A percentile compares a stretch with the other conserved stretches of the same genome.
Conservation (phyloP, 2,797 vertebrate species). For the Synanceia verrucosa region DNA sequence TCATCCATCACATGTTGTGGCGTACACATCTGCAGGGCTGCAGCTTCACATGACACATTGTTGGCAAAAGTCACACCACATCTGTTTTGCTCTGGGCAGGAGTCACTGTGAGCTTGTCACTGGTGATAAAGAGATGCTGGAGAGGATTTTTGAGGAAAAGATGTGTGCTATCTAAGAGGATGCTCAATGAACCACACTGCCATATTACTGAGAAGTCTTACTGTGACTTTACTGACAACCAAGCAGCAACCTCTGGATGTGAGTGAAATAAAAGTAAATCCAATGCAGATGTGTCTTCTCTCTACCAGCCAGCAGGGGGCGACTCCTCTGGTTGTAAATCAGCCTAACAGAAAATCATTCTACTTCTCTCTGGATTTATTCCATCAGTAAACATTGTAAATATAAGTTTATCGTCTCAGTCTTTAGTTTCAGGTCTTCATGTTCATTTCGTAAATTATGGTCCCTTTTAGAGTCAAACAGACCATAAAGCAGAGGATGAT, state of each 20-base stretch:
- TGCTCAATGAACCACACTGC: not conserved
- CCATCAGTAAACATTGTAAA: not conserved
- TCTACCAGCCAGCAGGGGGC: not conserved
- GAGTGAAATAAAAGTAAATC: not conserved
- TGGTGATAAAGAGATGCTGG: constrained; percentile 27
- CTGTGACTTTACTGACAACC: not conserved
- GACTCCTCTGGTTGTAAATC: not conserved
- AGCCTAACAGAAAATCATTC: not conserved
- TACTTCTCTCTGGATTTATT: not conserved
- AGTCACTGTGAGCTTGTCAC: constrained; percentile 49
- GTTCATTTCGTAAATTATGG: not conserved
- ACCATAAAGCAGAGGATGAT: not conserved
- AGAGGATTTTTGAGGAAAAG: constrained; percentile 23
- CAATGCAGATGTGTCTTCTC: not conserved
- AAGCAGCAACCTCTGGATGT: too few relatives aligned
- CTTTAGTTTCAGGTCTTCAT: not conserved
- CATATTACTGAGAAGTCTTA: not conserved
- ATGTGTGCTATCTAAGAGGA: constrained; percentile 17
- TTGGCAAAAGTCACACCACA: constrained; percentile 38
- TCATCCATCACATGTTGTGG: constrained; percentile 1
- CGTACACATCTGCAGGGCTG: constrained; percentile 1
- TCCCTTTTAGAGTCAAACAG: not conserved
- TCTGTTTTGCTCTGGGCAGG: constrained; percentile 10
- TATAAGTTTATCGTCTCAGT: not conserved
- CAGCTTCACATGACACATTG: constrained; percentile 21